Conservation (phyloP, 30 jellyfish, hydroid and myxozoan species). For the Aurelia aurita region DNA sequence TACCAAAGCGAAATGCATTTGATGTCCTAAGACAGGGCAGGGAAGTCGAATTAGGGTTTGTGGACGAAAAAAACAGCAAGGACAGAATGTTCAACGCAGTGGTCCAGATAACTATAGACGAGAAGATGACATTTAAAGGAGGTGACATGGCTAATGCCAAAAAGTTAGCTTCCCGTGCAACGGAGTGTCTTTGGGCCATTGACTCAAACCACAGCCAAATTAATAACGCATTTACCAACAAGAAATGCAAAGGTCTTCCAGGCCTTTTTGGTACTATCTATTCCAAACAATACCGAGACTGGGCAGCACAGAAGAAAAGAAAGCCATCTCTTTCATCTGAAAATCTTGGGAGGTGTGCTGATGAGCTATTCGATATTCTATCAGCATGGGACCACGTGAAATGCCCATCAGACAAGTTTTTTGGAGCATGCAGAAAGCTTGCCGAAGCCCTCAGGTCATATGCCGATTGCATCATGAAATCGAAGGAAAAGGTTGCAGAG, state of each 20-base stretch:
- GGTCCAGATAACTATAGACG: not conserved
- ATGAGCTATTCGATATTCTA: constrained; percentile 13
- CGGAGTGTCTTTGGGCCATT: constrained; percentile 43
- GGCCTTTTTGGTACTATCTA: constrained; percentile 8
- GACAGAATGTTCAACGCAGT: too few relatives aligned
- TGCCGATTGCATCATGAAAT: not conserved
- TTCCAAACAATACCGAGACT: constrained; percentile 21
- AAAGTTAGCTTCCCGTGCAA: not conserved
- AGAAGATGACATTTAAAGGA: not conserved
- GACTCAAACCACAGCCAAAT: constrained; percentile 23
- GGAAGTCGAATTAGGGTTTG: too few relatives aligned
- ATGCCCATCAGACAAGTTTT: not conserved
- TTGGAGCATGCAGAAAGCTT: not conserved
- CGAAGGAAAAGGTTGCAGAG: not conserved
- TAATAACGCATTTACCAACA: not conserved
- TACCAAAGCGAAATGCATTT: too few relatives aligned
- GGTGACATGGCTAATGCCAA: constrained; percentile 23
- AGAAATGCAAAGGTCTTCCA: constrained; percentile 24
- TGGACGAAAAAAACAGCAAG: too few relatives aligned
- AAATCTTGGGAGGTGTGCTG: not conserved
- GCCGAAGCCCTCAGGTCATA: constrained; percentile 25
- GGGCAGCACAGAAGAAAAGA: constrained; percentile 16
- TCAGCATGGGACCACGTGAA: not conserved
- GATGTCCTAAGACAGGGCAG: too few relatives aligned
- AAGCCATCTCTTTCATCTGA: constrained; percentile 24